Base-by-base conservation (phyloP, 2,888 invertebrate species). In the Leucoma salicis region DNA sequence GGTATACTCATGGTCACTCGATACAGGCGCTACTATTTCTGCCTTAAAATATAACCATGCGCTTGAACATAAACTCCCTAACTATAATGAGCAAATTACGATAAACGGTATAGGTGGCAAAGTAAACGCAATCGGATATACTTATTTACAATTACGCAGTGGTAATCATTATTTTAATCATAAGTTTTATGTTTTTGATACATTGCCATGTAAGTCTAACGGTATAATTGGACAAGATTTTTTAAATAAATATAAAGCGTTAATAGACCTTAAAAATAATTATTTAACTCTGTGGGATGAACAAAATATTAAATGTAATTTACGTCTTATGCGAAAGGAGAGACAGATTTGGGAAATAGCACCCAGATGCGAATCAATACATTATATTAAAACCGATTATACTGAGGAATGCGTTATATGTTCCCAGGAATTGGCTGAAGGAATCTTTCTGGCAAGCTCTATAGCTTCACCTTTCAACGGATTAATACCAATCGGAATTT, bases 11-110 rank as follows among this genome's bases (percentile, higher is more conserved):
- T 29, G 27, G 31, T 3, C 18, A 14, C 7, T 16, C 57, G n/a
- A 55, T 49, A 32, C 27, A 51, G 3, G 54, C 56, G 36, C 47
- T 57, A 16, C 46, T 51, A 16, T 54, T 65, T 55, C 13, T 2
- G 34, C 34, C 18, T 6, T 14, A 24, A 35, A 10, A 5, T 25
- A 25, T n/a, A 14, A 25, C n/a, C 12, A 24, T 14, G 24, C 24
- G n/a, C 13, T 34, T 7, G 10, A 34, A 10, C 14, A 34, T 24
- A 25, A 25, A 10, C 21, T 25, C 14, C 14, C 11, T n/a, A 6
- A 14, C 10, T 12, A 14, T 14, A 35, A 25, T 14, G 15, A 16
- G 13, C 10, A n/a, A 10, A 28, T 13, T 16, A 29, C 11, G 6
- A 35, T 35, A 35, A 27, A 27, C 7, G 15, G 27, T 27, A 25